Conservation (phyloP, 1,140 invertebrate species). For the Halesus radiatus region DNA sequence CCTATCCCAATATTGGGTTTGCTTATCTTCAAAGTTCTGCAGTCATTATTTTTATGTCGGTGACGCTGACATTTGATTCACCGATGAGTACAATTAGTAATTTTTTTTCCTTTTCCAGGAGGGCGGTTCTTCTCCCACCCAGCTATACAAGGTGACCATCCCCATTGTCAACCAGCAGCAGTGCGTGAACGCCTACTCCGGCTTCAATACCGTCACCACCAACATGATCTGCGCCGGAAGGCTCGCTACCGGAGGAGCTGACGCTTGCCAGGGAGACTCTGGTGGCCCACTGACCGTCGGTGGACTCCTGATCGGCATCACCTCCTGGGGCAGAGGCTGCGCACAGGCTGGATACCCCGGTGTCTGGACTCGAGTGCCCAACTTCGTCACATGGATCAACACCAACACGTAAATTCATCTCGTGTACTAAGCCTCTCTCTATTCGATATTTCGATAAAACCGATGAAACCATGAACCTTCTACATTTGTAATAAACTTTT, state of each 20-base stretch:
- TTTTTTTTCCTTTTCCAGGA: conserved; percentile 26
- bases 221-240: conserved; percentile 72
- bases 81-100: too few relatives aligned
- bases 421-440: too few relatives aligned
- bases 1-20: too few relatives aligned
- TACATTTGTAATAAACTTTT: too few relatives aligned
- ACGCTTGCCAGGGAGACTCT: conserved; percentile 60
- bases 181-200: conserved; percentile 59
- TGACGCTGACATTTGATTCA: too few relatives aligned
- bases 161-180: conserved; percentile 59
- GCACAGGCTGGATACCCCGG: conserved; percentile 70
- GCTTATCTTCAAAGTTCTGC: too few relatives aligned
- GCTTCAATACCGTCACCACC: conserved; percentile 59
- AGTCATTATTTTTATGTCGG: too few relatives aligned
- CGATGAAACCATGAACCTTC: too few relatives aligned
- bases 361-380: conserved; percentile 73
- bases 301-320: conserved; percentile 63
- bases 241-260: conserved; percentile 56
- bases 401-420: conserved; percentile 35
- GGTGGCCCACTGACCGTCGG: conserved; percentile 61
- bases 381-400: conserved; percentile 63
- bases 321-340: conserved; percentile 68
- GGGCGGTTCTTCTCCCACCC: conserved; percentile 53
- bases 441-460: too few relatives aligned
- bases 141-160: conserved; percentile 62